Percentiles rank a stretch among this genome's conserved stretches.
phyloP scores from a whole-genome alignment of 92 coral and sea anemone genomes.

The Zoanthus sociatus region DNA sequence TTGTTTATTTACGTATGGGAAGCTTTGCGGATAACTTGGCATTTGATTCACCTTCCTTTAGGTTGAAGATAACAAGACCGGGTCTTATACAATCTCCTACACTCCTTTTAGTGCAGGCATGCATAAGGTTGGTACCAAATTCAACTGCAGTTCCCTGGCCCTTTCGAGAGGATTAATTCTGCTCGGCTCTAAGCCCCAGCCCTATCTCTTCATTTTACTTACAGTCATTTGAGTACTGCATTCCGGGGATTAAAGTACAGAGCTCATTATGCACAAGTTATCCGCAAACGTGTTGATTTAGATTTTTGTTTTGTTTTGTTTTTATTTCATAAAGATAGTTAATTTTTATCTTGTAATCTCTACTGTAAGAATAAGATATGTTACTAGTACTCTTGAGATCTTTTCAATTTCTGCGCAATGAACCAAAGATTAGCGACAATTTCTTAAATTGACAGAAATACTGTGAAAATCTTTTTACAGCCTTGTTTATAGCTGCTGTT shows the following conservation, averaged over 20 bases:
- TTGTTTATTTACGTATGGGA: constrained; percentile 13
- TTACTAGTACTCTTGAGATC: no score
- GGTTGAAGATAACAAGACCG: constrained; percentile 96
- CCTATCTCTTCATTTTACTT: background rate
- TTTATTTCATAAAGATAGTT: background rate
- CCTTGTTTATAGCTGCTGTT: no score
- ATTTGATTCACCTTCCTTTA: constrained; percentile 47
- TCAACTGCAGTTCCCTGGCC: background rate
- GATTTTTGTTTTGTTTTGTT: background rate
- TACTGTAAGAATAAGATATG: no score
- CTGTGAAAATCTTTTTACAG: no score
- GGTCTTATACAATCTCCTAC: constrained; percentile 92
- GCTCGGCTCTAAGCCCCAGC: background rate
- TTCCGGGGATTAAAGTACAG: background rate
- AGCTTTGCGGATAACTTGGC: constrained; percentile 50
- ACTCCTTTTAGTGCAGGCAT: constrained; percentile 89
- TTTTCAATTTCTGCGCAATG: no score
- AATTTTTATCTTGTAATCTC: background rate
- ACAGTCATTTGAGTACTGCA: constrained; percentile 12
- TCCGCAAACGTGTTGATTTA: constrained; percentile 30
- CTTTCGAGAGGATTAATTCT: background rate
- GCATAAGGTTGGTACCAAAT: constrained; percentile 82
- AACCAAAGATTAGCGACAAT: no score
- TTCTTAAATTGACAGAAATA: no score
- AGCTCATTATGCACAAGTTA: constrained; percentile 43